Conservation (phyloP, 2,888 invertebrate species). For the Drosophila lutescens region DNA sequence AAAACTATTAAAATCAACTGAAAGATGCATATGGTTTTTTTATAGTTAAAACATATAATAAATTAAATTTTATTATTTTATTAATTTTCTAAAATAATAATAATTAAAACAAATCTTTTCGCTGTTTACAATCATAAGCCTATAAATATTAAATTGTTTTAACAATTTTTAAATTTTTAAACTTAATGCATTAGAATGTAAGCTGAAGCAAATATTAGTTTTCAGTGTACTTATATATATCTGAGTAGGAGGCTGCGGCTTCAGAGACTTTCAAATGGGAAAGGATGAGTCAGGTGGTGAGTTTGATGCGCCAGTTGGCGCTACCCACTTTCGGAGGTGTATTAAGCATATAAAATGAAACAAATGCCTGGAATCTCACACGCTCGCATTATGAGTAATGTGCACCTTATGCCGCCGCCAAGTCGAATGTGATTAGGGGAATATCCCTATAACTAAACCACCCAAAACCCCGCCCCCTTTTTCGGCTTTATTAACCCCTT, state of each 20-base stretch:
- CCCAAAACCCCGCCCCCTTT: neutral
- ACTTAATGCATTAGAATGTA: too few species aligned
- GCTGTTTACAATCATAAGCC: too few species aligned
- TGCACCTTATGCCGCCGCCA: slow-evolving; percentile 81
- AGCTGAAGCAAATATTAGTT: too few species aligned
- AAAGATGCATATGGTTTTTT: too few species aligned
- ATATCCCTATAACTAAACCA: slow-evolving; percentile 3
- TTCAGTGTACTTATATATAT: slow-evolving; percentile 5
- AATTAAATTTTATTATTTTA: too few species aligned
- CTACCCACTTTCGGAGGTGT: slow-evolving; percentile 35
- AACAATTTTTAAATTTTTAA: too few species aligned
- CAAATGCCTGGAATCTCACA: slow-evolving; percentile 56
- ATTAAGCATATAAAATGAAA: slow-evolving; percentile 22
- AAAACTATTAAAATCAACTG: too few species aligned
- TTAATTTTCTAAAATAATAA: too few species aligned
- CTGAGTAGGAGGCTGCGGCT: slow-evolving; percentile 4
- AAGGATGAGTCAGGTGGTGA: slow-evolving; percentile 14
- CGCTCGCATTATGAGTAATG: slow-evolving; percentile 79
- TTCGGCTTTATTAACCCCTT: slow-evolving; percentile 78
- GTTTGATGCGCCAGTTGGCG: slow-evolving; percentile 46
- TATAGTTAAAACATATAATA: too few species aligned
- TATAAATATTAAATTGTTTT: too few species aligned
- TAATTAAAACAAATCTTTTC: too few species aligned
- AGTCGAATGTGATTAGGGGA: slow-evolving; percentile 71
- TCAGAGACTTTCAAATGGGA: slow-evolving; percentile 1